These are phyloP conservation scores for Burhinus oedicnemus DNA, from an alignment of 2,113 vertebrate species.

Conservation along the genomic window DNA sequence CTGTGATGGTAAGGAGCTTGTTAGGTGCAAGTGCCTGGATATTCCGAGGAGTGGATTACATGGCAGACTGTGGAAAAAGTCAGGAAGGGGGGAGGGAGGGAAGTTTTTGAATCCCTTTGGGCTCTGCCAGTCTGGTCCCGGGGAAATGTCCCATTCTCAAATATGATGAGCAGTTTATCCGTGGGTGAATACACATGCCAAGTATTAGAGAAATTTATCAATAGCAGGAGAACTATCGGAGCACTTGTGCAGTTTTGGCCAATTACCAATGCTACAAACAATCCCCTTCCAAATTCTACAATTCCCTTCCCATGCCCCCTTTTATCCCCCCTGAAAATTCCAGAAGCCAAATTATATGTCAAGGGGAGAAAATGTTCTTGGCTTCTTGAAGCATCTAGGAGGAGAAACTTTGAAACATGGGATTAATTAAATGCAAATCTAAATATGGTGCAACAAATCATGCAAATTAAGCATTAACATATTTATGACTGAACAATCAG, in stretches of 20 bases:
- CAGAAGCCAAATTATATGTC: slow-evolving; percentile 1
- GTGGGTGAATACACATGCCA: not conserved
- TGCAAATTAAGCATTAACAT: slow-evolving; percentile 27
- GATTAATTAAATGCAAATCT: slow-evolving; percentile 22
- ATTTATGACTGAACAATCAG: slow-evolving; percentile 11
- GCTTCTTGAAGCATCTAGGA: not conserved
- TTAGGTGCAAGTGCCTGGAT: not conserved
- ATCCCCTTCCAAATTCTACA: not conserved
- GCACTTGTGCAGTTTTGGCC: not conserved
- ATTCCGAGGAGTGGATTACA: not conserved
- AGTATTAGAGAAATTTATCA: not conserved
- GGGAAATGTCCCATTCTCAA: not conserved
- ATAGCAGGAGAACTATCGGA: not conserved
- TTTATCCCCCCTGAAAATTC: not conserved
- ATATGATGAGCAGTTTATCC: not conserved
- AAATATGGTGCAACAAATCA: slow-evolving; percentile 11
- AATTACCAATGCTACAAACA: not conserved
- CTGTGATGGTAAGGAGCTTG: not conserved
- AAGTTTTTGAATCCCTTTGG: not conserved
- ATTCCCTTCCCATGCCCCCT: not conserved
- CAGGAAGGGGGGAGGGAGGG: too few relatives aligned
- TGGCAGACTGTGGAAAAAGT: not conserved
- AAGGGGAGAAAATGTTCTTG: slow-evolving; percentile 35
- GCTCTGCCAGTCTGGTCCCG: not conserved
- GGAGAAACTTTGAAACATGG: not conserved